Base-by-base conservation (phyloP, 1,140 invertebrate species). In the Drosophila repleta region DNA sequence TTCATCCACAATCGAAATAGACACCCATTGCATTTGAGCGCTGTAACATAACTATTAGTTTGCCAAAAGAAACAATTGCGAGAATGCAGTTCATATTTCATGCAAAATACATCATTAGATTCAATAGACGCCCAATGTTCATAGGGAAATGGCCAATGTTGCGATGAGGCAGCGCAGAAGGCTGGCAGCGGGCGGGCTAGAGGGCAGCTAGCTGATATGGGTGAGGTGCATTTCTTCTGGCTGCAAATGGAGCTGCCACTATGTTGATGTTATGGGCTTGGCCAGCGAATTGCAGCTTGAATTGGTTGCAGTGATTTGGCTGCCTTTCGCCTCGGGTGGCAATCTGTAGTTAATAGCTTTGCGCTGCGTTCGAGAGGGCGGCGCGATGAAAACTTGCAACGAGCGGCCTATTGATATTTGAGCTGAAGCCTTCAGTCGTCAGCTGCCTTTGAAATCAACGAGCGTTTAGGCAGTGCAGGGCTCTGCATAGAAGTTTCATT, bases 341-440 rank as follows among this genome's bases (percentile, higher is more conserved):
- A 66, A 41, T 57, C 53, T 57, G 21, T 58, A 37, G 32, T 41
- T 66, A 32, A 20, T 49, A 55, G 35, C 32, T 66, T 41, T 65
- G 18, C 13, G 18, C 20, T 46, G 62, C 18, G 35, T 26, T 17
- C 17, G 15, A 13, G 18, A 10, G 10, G 18, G 3, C 1, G 5
- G 18, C 11, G n/a, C 6, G 8, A 11, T 0, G n/a, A 8, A 2
- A 15, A 7, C 37, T 8, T 2, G 8, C 13, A 3, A 3, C 32
- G 8, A 17, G 11, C 11, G 18, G 61, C 35, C 61, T 56, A 68
- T 70, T 70, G 67, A 64, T 56, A 64, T 70, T 70, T 70, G 60
- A 70, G 51, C 15, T 53, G 24, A 61, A 48, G 29, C 41, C 39
- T 20, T 26, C 24, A 32, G 60, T 41, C 41, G 35, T 51, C 57